These are phyloP conservation scores for Didymodactylos carnosus DNA, from an alignment of 2,888 invertebrate species.

Conservation along the genomic window DNA sequence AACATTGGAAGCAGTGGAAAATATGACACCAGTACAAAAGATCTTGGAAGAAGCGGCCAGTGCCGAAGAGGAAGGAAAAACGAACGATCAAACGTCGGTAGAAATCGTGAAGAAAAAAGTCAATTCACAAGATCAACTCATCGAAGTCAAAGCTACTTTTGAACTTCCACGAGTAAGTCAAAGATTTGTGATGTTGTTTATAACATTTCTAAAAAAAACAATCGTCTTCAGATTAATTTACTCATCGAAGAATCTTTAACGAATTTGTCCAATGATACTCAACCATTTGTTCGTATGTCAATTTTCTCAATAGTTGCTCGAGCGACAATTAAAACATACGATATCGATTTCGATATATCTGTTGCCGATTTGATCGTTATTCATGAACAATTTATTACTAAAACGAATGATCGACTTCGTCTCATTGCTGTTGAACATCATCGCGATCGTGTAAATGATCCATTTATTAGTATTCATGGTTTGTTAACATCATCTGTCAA, in stretches of 20 bases:
- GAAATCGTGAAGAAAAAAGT: not conserved
- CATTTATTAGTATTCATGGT: not conserved
- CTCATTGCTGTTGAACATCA: not conserved
- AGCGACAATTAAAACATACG: not conserved
- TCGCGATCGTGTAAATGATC: not conserved
- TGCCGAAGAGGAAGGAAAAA: slow-evolving; percentile 11
- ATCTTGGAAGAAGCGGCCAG: slow-evolving; percentile 24
- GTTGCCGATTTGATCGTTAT: not conserved
- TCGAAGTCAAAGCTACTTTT: not conserved
- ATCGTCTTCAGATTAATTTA: not conserved
- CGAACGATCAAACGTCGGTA: no score
- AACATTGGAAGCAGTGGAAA: not conserved
- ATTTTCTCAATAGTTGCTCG: not conserved
- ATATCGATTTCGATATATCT: not conserved
- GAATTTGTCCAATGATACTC: slow-evolving; percentile 23
- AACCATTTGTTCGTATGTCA: not conserved
- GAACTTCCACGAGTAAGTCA: slow-evolving; percentile 2
- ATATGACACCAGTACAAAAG: not conserved
- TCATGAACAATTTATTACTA: not conserved
- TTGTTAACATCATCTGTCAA: not conserved
- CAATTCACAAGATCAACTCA: not conserved
- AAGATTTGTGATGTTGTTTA: slow-evolving; percentile 16
- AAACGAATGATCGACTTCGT: not conserved
- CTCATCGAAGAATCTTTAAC: not conserved
- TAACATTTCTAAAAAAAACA: no score